Evolutionary conservation across 2,888 invertebrate species (phyloP).

Genomic region (Abrostola triplasia): DNA sequence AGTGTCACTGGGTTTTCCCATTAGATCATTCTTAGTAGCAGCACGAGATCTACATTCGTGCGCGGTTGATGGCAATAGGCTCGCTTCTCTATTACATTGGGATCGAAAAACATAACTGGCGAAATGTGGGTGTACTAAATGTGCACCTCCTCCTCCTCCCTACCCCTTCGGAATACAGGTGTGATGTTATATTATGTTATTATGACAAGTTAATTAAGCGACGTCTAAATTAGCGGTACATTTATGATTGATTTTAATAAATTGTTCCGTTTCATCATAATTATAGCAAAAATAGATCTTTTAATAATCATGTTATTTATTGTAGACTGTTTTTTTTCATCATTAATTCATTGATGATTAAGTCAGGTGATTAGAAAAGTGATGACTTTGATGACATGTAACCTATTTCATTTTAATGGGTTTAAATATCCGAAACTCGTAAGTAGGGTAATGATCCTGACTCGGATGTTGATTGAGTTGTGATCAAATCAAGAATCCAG

Average conservation of each 20-base stretch:
- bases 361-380: slow-evolving; percentile 6
- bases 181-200: no score
- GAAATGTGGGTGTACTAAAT: no score
- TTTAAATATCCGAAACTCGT: slow-evolving; percentile 18
- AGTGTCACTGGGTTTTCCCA: no score
- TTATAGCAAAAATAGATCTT: slow-evolving; percentile 24
- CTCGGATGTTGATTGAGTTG: not conserved
- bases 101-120: no score
- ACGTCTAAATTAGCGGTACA: not conserved
- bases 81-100: no score
- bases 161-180: no score
- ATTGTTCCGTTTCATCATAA: no score
- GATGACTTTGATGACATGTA: slow-evolving; percentile 19
- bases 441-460: slow-evolving; percentile 21
- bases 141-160: no score
- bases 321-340: slow-evolving; percentile 12
- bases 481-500: not conserved
- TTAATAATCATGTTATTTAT: slow-evolving; percentile 23
- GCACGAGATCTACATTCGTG: no score
- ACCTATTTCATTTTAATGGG: slow-evolving; percentile 19
- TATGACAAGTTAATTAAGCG: no score
- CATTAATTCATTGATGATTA: slow-evolving; percentile 30
- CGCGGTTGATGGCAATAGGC: no score
- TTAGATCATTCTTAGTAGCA: no score
- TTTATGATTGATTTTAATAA: slow-evolving; percentile 26